A percentile compares a stretch with the other conserved stretches of the same genome.
These are phyloP conservation scores for Heliconius melpomene DNA, from an alignment of 1,140 invertebrate species.

Conservation along the genomic window DNA sequence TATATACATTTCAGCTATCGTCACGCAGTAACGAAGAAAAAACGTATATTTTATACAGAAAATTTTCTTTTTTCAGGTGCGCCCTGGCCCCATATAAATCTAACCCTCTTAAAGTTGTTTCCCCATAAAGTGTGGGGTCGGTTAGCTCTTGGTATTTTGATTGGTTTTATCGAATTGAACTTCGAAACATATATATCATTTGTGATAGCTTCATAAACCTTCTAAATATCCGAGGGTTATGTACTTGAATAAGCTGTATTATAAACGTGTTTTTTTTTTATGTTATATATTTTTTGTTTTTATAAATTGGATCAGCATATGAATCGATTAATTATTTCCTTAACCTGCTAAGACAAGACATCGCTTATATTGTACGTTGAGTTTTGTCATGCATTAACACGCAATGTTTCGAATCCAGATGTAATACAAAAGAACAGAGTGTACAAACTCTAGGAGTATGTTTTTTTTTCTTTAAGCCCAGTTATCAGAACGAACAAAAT, in stretches of 20 bases:
- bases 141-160: conserved; percentile 55
- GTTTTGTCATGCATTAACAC: no score
- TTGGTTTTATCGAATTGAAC: conserved; percentile 63
- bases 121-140: conserved; percentile 57
- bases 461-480: neutral
- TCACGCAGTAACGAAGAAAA: conserved; percentile 35
- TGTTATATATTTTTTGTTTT: neutral
- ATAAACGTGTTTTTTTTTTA: neutral
- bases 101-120: conserved; percentile 61
- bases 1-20: neutral
- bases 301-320: neutral
- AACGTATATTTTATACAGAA: conserved; percentile 39
- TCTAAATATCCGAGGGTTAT: conserved; percentile 2
- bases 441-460: no score
- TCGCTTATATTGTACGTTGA: no score
- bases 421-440: no score
- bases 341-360: no score
- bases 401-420: no score
- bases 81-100: conserved; percentile 55
- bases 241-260: neutral
- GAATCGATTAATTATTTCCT: no score
- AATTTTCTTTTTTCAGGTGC: conserved; percentile 51
- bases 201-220: conserved; percentile 3
- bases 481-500: neutral
- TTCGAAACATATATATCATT: neutral